phyloP scores from a whole-genome alignment of 1,140 invertebrate species.

The Pteromalus puparum region DNA sequence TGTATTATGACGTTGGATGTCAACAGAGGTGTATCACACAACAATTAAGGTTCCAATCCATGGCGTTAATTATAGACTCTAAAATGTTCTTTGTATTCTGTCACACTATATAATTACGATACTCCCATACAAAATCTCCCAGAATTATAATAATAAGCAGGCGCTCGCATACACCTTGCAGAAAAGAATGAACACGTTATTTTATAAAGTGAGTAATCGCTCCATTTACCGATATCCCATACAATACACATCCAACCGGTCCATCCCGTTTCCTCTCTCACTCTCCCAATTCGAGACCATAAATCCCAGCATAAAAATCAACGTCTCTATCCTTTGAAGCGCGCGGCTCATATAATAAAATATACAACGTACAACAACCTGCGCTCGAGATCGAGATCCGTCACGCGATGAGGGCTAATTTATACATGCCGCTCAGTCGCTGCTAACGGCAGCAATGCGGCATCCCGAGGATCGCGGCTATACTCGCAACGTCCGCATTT shows the following conservation, averaged over 20 bases:
- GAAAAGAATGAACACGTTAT: not conserved
- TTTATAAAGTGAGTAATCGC: not conserved
- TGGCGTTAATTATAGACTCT: no score
- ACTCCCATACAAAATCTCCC: not conserved
- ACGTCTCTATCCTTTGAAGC: not conserved
- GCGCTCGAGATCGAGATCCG: constrained; percentile 55
- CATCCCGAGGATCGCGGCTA: constrained; percentile 42
- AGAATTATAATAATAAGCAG: not conserved
- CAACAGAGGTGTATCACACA: no score
- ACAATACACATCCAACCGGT: not conserved
- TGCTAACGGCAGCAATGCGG: constrained; percentile 47
- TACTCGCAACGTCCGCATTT: constrained; percentile 59
- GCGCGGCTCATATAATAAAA: not conserved
- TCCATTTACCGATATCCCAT: not conserved
- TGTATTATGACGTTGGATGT: no score
- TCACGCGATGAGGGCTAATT: constrained; percentile 52
- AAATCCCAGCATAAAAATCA: not conserved
- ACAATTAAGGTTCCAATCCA: no score
- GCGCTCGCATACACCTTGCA: no score
- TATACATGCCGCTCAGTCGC: constrained; percentile 55
- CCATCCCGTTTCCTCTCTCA: not conserved
- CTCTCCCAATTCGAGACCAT: not conserved
- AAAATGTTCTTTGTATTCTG: no score
- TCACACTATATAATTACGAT: no score
- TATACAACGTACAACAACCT: not conserved